phyloP scores from a whole-genome alignment of 2,797 vertebrate genomes.

The Gila robusta region DNA sequence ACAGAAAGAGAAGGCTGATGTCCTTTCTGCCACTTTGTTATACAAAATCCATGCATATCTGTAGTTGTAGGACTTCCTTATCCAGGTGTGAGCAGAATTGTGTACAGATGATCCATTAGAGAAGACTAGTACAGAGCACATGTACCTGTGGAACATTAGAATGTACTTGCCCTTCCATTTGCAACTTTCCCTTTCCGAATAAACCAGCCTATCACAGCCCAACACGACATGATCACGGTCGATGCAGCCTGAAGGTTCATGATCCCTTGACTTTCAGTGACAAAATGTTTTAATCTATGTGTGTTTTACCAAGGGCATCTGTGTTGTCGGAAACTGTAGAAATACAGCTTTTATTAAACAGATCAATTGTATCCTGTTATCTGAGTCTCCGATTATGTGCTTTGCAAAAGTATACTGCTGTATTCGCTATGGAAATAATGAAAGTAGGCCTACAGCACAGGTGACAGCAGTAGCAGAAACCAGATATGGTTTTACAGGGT shows the following conservation, averaged over 20 bases:
- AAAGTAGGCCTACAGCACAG: neutral
- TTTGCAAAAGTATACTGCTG: neutral
- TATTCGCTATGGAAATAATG: neutral
- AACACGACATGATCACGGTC: conserved; percentile 46
- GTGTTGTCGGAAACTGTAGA: conserved; percentile 73
- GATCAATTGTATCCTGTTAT: conserved; percentile 37
- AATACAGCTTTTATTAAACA: conserved; percentile 78
- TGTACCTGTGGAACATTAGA: conserved; percentile 69
- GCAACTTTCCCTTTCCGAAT: conserved; percentile 67
- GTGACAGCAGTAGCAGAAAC: too few species aligned
- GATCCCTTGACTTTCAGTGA: conserved; percentile 61
- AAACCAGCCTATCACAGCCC: conserved; percentile 56
- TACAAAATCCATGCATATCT: conserved; percentile 49
- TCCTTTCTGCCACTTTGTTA: conserved; percentile 34
- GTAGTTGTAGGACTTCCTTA: conserved; percentile 55
- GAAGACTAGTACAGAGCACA: conserved; percentile 69
- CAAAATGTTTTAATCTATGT: conserved; percentile 60
- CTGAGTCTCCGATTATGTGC: neutral
- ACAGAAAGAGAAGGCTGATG: conserved; percentile 62
- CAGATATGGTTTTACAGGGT: too few species aligned
- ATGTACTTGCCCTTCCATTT: conserved; percentile 71
- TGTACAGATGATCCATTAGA: conserved; percentile 59
- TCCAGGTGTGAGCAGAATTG: conserved; percentile 53
- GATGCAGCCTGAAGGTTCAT: conserved; percentile 66
- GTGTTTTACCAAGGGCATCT: conserved; percentile 65